Conservation (phyloP, 2,888 invertebrate species). For the Morpho achilles region DNA sequence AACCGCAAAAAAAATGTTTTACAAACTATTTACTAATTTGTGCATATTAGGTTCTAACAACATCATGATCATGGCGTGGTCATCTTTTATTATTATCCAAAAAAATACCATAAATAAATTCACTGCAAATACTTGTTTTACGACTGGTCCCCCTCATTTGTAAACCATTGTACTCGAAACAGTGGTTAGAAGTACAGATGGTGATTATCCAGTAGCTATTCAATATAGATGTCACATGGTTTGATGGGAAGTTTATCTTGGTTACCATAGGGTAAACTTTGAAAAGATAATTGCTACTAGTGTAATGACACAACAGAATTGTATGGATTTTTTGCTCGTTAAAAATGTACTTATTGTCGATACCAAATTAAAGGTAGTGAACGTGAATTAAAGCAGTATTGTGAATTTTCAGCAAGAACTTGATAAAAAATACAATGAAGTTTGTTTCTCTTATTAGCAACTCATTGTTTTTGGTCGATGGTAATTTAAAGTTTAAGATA, state of each 20-base stretch:
- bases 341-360: constrained; percentile 2
- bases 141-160: constrained; percentile 14
- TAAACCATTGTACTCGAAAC: constrained; percentile 5
- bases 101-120: constrained; percentile 10
- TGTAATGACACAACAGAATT: not conserved
- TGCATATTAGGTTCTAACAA: too few species aligned
- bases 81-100: not conserved
- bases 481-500: too few species aligned
- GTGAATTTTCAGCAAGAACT: too few species aligned
- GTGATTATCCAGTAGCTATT: constrained; percentile 14
- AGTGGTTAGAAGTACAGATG: constrained; percentile 12
- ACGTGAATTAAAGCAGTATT: too few species aligned
- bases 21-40: too few species aligned
- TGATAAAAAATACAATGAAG: too few species aligned
- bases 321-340: constrained; percentile 4
- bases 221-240: constrained; percentile 15
- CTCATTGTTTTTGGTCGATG: too few species aligned
- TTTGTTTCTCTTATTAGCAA: too few species aligned
- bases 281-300: constrained; percentile 6
- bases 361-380: too few species aligned
- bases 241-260: constrained; percentile 14
- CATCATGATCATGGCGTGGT: not conserved
- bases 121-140: constrained; percentile 10
- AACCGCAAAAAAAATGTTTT: too few species aligned
- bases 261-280: constrained; percentile 6